Conservation (phyloP, 2,888 invertebrate genomes). For the Galerucella calmariensis region DNA sequence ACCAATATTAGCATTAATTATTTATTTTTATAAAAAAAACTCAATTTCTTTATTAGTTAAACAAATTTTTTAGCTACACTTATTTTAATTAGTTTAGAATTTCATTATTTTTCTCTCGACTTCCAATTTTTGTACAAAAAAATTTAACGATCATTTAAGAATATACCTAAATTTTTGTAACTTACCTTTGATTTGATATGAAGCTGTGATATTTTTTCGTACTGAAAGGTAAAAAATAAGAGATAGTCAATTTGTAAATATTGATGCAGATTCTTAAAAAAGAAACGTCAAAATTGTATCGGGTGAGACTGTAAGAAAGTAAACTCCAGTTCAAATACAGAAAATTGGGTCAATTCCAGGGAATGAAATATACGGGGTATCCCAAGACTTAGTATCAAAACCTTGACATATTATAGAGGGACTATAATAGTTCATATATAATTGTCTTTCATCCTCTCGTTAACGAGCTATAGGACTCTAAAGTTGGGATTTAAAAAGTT, state of each 20-base stretch:
- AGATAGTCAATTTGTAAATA: conserved; percentile 63
- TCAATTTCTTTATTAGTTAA: neutral
- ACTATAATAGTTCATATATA: too few species aligned
- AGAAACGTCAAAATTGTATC: conserved; percentile 34
- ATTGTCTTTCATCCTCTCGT: too few species aligned
- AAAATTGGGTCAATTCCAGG: conserved; percentile 11
- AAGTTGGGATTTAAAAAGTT: too few species aligned
- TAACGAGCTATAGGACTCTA: too few species aligned
- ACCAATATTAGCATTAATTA: neutral
- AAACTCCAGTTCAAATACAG: neutral
- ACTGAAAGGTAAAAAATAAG: conserved; percentile 59
- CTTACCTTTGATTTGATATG: conserved; percentile 43
- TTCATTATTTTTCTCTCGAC: neutral
- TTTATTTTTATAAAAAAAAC: neutral
- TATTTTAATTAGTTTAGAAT: neutral
- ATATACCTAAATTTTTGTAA: conserved; percentile 19
- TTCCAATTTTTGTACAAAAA: conserved; percentile 29
- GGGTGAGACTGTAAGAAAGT: conserved; percentile 20
- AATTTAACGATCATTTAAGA: conserved; percentile 11
- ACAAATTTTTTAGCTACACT: neutral
- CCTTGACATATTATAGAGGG: neutral
- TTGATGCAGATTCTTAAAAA: conserved; percentile 44
- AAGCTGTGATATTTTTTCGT: conserved; percentile 64
- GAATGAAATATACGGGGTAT: neutral
- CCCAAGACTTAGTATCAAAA: neutral